Percentiles rank a stretch among this genome's conserved stretches.
These are phyloP conservation scores for Tauraco erythrolophus DNA, from an alignment of 2,113 vertebrate species.

Conservation along the genomic window DNA sequence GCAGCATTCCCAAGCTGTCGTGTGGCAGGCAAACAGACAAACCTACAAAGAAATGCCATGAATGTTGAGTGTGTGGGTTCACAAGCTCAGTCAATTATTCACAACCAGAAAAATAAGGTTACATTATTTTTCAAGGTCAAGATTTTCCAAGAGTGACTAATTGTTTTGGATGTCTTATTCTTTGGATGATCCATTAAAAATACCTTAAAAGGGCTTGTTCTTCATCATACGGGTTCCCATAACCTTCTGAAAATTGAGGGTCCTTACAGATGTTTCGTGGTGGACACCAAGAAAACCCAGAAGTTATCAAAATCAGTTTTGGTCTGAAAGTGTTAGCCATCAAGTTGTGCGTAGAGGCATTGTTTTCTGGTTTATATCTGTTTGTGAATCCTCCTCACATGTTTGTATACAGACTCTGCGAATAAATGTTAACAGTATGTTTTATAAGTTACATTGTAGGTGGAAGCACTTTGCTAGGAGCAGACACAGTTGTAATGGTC, in stretches of 20 bases:
- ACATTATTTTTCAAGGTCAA: constrained; percentile 37
- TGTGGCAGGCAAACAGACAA: neutral
- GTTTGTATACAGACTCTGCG: constrained; percentile 30
- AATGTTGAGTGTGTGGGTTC: constrained; percentile 27
- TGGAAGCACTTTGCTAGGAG: constrained; percentile 13
- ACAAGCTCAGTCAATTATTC: constrained; percentile 15
- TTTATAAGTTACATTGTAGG: constrained; percentile 18
- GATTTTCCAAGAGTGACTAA: constrained; percentile 39
- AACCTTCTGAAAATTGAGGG: neutral
- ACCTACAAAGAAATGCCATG: constrained; percentile 31
- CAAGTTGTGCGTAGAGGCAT: neutral
- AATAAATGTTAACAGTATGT: constrained; percentile 22
- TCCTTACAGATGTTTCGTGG: neutral
- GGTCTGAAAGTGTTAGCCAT: neutral
- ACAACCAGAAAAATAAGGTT: constrained; percentile 44
- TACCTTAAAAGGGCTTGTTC: constrained; percentile 31
- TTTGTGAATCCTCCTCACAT: neutral
- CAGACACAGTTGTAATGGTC: neutral
- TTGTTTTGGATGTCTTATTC: constrained; percentile 23
- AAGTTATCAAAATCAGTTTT: neutral
- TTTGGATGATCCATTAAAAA: neutral
- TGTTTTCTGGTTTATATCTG: constrained; percentile 20
- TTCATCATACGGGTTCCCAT: neutral
- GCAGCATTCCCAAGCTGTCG: neutral
- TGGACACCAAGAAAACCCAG: neutral